These are phyloP conservation scores for Chloroceryle amazona DNA, from an alignment of 2,797 vertebrate species.

Conservation along the genomic window DNA sequence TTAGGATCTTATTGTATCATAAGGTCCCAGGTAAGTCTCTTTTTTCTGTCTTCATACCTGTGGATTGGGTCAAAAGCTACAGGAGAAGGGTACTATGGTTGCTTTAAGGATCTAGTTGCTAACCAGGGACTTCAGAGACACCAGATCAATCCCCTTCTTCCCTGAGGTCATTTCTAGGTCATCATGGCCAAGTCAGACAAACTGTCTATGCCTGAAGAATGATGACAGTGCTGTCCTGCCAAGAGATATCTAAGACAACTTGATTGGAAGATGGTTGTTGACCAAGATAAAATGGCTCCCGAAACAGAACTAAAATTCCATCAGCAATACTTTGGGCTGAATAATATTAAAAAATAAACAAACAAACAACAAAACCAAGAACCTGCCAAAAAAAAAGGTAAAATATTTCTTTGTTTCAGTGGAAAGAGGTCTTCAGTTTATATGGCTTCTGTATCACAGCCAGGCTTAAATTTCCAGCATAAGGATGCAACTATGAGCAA, in stretches of 20 bases:
- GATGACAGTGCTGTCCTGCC: neutral
- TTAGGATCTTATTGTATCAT: neutral
- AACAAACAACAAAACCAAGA: neutral
- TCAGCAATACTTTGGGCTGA: neutral
- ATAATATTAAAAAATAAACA: neutral
- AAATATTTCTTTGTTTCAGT: neutral
- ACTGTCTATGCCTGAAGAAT: neutral
- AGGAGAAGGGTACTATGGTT: neutral
- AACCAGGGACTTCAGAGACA: neutral
- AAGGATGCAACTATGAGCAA: neutral
- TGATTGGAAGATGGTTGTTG: neutral
- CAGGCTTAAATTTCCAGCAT: neutral
- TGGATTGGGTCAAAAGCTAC: neutral
- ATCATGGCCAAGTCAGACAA: neutral
- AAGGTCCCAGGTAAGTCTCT: neutral
- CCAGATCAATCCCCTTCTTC: neutral
- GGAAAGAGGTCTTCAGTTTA: neutral
- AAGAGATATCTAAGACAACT: neutral
- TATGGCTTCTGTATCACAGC: neutral
- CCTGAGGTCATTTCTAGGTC: neutral
- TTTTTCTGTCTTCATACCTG: neutral
- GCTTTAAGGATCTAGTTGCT: neutral
- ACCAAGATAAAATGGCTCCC: neutral
- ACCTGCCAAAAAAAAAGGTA: neutral
- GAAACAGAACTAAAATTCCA: neutral